phyloP scores from a whole-genome alignment of 2,888 invertebrate species.

The Galerucella nymphaeae region DNA sequence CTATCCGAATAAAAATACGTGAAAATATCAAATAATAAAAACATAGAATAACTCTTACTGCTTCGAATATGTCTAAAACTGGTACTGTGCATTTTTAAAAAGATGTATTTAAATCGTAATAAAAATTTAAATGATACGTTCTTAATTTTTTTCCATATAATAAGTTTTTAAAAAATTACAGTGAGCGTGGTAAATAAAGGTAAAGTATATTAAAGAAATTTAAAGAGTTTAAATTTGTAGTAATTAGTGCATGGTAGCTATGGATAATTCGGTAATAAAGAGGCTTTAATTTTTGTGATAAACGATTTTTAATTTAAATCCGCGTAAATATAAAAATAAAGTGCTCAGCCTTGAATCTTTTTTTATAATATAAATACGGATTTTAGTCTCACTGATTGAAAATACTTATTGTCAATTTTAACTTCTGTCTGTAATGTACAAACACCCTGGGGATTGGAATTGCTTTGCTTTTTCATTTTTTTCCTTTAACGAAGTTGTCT shows the following conservation, averaged over 20 bases:
- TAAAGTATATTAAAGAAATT: slow-evolving; percentile 26
- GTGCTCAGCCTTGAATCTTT: too few relatives aligned
- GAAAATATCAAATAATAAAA: not conserved
- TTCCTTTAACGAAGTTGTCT: too few relatives aligned
- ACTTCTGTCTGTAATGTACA: too few relatives aligned
- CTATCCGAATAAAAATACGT: not conserved
- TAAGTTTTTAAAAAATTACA: slow-evolving; percentile 27
- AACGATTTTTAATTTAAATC: not conserved
- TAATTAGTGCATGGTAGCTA: not conserved
- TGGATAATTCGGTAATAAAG: not conserved
- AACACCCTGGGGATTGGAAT: too few relatives aligned
- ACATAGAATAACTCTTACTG: not conserved
- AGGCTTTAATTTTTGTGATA: not conserved
- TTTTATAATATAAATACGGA: too few relatives aligned
- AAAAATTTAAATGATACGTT: slow-evolving; percentile 9
- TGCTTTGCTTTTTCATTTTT: too few relatives aligned
- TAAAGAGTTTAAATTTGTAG: slow-evolving; percentile 6
- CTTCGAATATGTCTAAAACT: slow-evolving; percentile 1
- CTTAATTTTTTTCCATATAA: slow-evolving; percentile 23
- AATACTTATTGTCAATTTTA: too few relatives aligned
- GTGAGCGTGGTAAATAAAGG: slow-evolving; percentile 24
- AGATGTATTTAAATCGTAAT: slow-evolving; percentile 31
- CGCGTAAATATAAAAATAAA: not conserved
- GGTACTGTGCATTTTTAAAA: slow-evolving; percentile 31
- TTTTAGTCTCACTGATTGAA: too few relatives aligned